These are phyloP conservation scores for Porphyrio hochstetteri DNA, from an alignment of 2,113 vertebrate genomes.

Conservation along the genomic window DNA sequence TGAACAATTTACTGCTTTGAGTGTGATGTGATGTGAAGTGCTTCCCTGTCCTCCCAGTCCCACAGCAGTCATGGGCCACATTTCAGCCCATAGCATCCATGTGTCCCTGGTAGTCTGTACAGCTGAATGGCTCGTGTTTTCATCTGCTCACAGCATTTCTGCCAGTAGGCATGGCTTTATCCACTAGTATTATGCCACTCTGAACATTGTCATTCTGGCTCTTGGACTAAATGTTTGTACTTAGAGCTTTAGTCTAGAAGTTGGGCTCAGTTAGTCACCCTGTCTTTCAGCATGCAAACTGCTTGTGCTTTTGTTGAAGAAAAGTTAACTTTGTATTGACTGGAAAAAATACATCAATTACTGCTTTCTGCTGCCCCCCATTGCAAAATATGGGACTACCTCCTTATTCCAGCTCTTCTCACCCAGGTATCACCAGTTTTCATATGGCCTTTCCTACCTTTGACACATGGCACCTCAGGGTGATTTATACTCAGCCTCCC, in stretches of 20 bases:
- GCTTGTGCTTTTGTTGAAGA: background rate
- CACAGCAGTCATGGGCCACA: rapidly evolving
- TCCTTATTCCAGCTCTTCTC: background rate
- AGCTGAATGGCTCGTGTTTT: background rate
- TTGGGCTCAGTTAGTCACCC: background rate
- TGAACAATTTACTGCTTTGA: background rate
- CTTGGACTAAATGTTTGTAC: background rate
- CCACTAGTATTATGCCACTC: background rate
- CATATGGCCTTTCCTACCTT: background rate
- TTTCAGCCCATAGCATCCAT: background rate
- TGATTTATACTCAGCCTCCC: background rate
- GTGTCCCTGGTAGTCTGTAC: background rate
- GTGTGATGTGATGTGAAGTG: background rate
- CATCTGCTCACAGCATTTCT: background rate
- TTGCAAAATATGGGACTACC: background rate
- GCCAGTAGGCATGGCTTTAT: background rate
- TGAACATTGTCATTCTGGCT: background rate
- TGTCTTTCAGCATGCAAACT: background rate
- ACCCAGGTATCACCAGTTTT: background rate
- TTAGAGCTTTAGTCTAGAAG: background rate
- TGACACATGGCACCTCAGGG: background rate
- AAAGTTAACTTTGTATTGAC: background rate
- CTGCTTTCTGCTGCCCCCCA: background rate
- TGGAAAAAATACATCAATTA: background rate
- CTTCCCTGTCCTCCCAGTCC: background rate